phyloP scores from a whole-genome alignment of 2,888 invertebrate species.

The Dinocampus coccinellae region DNA sequence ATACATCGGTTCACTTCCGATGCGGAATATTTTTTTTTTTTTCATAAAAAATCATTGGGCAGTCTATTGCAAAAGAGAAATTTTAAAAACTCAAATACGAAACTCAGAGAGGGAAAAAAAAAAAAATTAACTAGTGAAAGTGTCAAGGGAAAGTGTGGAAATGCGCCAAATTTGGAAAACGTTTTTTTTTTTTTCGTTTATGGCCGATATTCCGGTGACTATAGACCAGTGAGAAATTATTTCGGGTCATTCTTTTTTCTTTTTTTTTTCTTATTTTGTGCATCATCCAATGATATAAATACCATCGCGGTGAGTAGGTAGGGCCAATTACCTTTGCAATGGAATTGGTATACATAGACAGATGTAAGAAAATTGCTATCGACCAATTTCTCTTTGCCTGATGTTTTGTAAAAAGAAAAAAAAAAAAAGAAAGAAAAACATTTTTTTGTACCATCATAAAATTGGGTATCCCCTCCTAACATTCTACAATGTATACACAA shows the following conservation, averaged over 20 bases:
- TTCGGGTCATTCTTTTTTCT: background rate
- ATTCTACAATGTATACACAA: background rate
- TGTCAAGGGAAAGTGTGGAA: conserved; percentile 35
- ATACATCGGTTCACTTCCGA: conserved; percentile 44
- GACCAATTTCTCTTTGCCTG: conserved; percentile 28
- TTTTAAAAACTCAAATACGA: background rate
- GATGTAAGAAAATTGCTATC: conserved; percentile 7
- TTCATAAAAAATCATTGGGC: conserved; percentile 39
- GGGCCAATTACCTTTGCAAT: background rate
- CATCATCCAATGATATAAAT: background rate
- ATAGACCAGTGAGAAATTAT: background rate
- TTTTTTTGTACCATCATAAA: conserved; percentile 18
- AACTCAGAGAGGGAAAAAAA: background rate
- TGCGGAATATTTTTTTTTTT: conserved; percentile 18
- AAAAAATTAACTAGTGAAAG: conserved; percentile 9
- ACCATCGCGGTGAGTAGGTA: background rate
- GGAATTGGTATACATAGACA: background rate
- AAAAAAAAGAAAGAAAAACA: background rate
- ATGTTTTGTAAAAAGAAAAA: background rate
- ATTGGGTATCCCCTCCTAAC: background rate
- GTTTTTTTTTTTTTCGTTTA: conserved; percentile 42
- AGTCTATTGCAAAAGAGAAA: conserved; percentile 7
- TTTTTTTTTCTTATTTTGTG: too few relatives aligned
- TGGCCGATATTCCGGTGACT: conserved; percentile 31
- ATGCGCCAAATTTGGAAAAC: conserved; percentile 24